A percentile compares a stretch with the other conserved stretches of the same genome.
phyloP scores from a whole-genome alignment of 1,140 invertebrate genomes.

The Stenopsyche tienmushanensis region DNA sequence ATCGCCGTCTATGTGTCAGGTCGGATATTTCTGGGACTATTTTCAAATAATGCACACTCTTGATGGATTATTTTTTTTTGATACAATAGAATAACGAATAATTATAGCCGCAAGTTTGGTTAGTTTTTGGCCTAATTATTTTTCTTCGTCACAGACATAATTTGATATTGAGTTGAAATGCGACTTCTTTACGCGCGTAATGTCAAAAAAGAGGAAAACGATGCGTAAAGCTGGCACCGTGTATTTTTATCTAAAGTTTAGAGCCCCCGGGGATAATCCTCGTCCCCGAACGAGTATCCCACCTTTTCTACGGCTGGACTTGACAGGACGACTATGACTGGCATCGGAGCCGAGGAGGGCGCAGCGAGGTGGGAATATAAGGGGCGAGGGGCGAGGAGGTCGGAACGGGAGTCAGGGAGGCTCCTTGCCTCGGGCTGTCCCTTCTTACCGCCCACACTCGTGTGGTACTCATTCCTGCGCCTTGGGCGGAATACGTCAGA shows the following conservation, averaged over 20 bases:
- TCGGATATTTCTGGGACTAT: too few species aligned
- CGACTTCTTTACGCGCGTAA: background rate
- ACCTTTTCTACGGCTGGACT: background rate
- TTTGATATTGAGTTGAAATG: background rate
- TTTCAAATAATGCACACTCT: too few species aligned
- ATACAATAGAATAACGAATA: background rate
- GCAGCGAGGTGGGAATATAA: background rate
- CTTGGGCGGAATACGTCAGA: slow-evolving; percentile 3
- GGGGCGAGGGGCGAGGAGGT: background rate
- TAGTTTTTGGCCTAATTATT: background rate
- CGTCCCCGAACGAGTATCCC: background rate
- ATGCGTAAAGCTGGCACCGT: background rate
- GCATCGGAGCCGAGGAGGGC: background rate
- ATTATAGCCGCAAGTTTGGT: background rate
- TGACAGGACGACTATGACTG: slow-evolving; percentile 9
- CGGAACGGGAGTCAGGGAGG: background rate
- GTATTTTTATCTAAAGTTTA: slow-evolving; percentile 1
- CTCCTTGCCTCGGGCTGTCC: background rate
- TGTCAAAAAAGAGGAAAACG: background rate
- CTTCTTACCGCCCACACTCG: background rate
- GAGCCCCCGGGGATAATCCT: background rate
- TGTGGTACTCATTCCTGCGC: background rate
- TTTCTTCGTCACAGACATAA: background rate
- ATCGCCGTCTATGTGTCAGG: too few species aligned
- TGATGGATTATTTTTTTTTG: background rate